These are phyloP conservation scores for Orussus abietinus DNA, from an alignment of 1,140 invertebrate species.

Conservation along the genomic window DNA sequence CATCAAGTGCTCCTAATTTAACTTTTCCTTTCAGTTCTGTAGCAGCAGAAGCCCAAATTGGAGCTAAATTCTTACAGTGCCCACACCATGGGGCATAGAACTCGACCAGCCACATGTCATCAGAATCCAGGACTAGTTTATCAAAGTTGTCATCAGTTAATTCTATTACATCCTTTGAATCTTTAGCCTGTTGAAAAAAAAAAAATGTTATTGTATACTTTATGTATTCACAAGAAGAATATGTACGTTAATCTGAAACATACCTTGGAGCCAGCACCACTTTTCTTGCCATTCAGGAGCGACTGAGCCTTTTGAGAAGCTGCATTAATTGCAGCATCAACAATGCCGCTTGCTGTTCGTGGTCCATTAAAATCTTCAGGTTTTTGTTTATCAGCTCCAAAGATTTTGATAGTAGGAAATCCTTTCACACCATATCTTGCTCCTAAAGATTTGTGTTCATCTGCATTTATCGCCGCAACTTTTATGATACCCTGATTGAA, in stretches of 20 bases:
- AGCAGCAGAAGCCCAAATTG: constrained; percentile 92
- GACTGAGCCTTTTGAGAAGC: constrained; percentile 66
- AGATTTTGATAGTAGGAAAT: constrained; percentile 97
- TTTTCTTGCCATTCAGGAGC: constrained; percentile 61
- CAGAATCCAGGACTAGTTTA: constrained; percentile 80
- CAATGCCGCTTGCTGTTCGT: constrained; percentile 80
- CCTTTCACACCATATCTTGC: constrained; percentile 80
- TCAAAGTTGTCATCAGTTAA: constrained; percentile 95
- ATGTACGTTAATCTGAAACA: constrained; percentile 5
- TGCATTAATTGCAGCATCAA: constrained; percentile 76
- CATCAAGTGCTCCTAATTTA: constrained; percentile 94
- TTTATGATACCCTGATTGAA: constrained; percentile 79
- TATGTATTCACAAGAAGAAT: constrained; percentile 7
- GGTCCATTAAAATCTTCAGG: constrained; percentile 84
- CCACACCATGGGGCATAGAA: constrained; percentile 98
- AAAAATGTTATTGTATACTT: neutral
- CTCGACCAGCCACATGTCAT: constrained; percentile 94
- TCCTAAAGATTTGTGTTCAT: constrained; percentile 80
- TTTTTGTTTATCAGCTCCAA: constrained; percentile 81
- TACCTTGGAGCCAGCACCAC: constrained; percentile 36
- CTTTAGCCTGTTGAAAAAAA: constrained; percentile 32
- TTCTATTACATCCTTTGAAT: constrained; percentile 79
- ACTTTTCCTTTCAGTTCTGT: constrained; percentile 91
- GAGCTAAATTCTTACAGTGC: constrained; percentile 94
- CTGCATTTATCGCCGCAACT: constrained; percentile 90